Base-by-base conservation (phyloP, 2,888 invertebrate species). In the Allolobophora icterica region DNA sequence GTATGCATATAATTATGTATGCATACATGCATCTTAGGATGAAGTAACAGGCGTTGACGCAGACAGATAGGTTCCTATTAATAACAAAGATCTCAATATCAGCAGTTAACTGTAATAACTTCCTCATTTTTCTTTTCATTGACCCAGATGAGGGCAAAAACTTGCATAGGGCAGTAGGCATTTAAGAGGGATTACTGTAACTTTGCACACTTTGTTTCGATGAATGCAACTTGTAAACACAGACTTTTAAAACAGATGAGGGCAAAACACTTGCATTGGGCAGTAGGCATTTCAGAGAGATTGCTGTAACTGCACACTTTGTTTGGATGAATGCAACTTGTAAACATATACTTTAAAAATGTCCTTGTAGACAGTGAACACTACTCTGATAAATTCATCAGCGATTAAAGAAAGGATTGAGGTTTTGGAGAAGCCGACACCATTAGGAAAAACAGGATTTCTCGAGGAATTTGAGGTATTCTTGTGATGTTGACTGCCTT, bases 381-480 rank as follows among this genome's bases (percentile, higher is more conserved):
- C 98, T 15, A 99, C 99, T 4, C 97, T 98, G 93, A 97, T 98
- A 93, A 97, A 97, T 93, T 98, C 97, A 93, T 97, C 97, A 94
- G 98, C 97, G 94, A 98, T 99, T 13, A 90, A 91, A 33, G 90
- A 90, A 15, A 89, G 92, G 94, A 97, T 98, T 94, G 94, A 97
- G 91, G 96, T 99, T 93, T 98, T 98, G 42, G 97, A 98, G 95
- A 95, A 95, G 93, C 94, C 94, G 91, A 97, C 97, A 95, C 97
- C 97, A 52, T 96, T 96, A 58, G 98, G 98, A 96, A 98, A 98
- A 93, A 99, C 98, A 38, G 99, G 99, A 42, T 99, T 99, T 95
- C 98, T 98, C 98, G 98, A 99, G 95, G 99, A 99, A 96, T 99
- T 99, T 95, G 98, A 99, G 93, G 95, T 92, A 91, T 4, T 15